Evolutionary conservation across 37 sponge, comb jelly and placozoan species (phyloP).

Genomic region (Axinella damicornis): DNA sequence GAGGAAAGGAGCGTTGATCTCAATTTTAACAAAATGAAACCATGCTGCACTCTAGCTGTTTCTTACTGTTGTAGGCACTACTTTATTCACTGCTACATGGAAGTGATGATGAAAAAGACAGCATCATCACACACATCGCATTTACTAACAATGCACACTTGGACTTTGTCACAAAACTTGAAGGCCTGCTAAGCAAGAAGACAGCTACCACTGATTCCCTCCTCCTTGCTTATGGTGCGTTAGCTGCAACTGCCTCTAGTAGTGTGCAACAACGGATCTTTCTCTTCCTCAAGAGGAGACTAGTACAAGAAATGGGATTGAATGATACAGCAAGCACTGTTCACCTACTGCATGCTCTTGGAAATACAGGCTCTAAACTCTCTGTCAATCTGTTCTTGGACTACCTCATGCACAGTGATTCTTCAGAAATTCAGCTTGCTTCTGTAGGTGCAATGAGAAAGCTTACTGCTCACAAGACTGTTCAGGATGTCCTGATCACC

Average conservation of each 20-base stretch:
- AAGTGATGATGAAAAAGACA: constrained; percentile 18
- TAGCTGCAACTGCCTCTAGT: neutral
- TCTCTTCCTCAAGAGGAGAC: constrained; percentile 1
- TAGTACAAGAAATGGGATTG: neutral
- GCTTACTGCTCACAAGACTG: neutral
- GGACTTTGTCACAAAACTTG: constrained; percentile 5
- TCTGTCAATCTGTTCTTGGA: neutral
- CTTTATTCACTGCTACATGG: neutral
- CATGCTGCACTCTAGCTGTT: no score
- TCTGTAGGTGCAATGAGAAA: constrained; percentile 1
- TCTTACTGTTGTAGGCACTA: constrained; percentile 34
- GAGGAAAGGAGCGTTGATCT: no score
- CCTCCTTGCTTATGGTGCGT: constrained; percentile 43
- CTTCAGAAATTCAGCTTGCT: neutral
- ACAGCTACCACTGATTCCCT: constrained; percentile 22
- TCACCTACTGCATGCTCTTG: constrained; percentile 31
- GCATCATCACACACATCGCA: constrained; percentile 12
- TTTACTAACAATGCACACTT: constrained; percentile 22
- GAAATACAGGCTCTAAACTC: constrained; percentile 16
- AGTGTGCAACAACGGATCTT: neutral
- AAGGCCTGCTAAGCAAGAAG: neutral
- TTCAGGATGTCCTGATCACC: neutral
- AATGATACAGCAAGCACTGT: neutral
- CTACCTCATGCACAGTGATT: neutral
- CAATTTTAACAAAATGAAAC: no score